Conservation (phyloP, 2,888 invertebrate species). For the Hyposoter didymator region DNA sequence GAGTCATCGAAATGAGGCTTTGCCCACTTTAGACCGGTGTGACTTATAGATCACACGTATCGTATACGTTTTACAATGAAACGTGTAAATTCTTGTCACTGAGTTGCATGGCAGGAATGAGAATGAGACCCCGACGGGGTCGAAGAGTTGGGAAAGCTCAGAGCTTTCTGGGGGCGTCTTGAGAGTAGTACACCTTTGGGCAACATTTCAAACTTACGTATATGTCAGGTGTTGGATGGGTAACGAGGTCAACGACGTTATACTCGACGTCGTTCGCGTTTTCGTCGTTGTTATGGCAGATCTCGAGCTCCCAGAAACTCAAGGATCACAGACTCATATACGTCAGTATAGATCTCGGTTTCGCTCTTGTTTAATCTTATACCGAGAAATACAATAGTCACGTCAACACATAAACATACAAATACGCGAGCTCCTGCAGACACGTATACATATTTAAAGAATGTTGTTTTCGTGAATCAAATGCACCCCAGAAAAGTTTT, state of each 20-base stretch:
- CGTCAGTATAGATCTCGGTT: conserved; percentile 43
- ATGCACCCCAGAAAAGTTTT: conserved; percentile 10
- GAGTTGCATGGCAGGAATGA: conserved; percentile 28
- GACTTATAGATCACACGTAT: background rate
- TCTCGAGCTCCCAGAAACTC: conserved; percentile 53
- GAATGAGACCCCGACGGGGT: conserved; percentile 21
- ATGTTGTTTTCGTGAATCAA: conserved; percentile 21
- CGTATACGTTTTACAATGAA: background rate
- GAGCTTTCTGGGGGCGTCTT: conserved; percentile 38
- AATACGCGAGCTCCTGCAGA: background rate
- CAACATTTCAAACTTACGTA: conserved; percentile 60
- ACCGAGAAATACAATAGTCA: conserved; percentile 42
- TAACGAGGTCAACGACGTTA: conserved; percentile 68
- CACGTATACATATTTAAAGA: background rate
- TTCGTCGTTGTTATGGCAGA: conserved; percentile 57
- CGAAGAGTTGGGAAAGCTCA: conserved; percentile 40
- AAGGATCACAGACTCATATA: conserved; percentile 50
- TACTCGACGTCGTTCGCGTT: conserved; percentile 63
- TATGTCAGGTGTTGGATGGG: conserved; percentile 65
- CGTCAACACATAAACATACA: background rate
- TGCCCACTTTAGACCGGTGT: background rate
- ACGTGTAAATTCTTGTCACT: conserved; percentile 26
- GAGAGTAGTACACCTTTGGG: conserved; percentile 59
- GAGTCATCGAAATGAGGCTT: too few relatives aligned
- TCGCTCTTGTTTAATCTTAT: conserved; percentile 54